Percentiles rank a stretch among this genome's conserved stretches.
Evolutionary conservation across 2,888 invertebrate species (phyloP).

Genomic region (Diarsia dahlii): DNA sequence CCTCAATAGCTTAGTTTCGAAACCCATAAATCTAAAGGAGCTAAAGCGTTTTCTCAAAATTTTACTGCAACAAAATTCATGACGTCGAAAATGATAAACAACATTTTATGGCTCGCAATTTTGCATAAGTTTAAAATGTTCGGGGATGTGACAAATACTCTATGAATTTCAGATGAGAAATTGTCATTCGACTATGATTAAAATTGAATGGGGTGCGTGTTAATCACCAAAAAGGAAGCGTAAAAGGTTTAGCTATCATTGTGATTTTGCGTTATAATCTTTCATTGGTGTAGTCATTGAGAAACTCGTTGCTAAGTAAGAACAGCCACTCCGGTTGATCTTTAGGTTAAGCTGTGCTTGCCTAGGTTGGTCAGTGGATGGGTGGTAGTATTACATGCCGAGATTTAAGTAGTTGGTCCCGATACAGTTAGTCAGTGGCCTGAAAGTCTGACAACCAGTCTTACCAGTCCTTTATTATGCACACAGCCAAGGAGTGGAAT

Average conservation of each 20-base stretch:
- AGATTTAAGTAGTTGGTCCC: too few species aligned
- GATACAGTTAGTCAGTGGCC: too few species aligned
- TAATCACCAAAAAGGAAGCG: neutral
- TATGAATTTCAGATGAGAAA: neutral
- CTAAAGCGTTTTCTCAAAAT: constrained; percentile 46
- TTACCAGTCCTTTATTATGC: too few species aligned
- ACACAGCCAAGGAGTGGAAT: too few species aligned
- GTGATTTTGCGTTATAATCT: neutral
- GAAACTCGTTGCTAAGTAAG: too few species aligned
- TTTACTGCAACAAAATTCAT: constrained; percentile 53
- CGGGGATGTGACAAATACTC: constrained; percentile 29
- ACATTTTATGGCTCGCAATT: constrained; percentile 31
- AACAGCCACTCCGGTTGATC: too few species aligned
- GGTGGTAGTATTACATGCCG: too few species aligned
- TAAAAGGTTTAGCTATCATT: neutral
- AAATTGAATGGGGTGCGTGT: neutral
- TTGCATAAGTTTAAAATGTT: constrained; percentile 31
- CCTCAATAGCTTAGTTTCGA: constrained; percentile 46
- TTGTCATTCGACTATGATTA: neutral
- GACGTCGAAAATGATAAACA: constrained; percentile 53
- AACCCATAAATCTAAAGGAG: constrained; percentile 49
- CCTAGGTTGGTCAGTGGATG: too few species aligned
- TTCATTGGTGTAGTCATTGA: neutral
- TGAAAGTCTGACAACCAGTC: too few species aligned
- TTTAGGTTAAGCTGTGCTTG: too few species aligned